These are phyloP conservation scores for Yasuhikotakia modesta DNA, from an alignment of 2,797 vertebrate species.

Conservation along the genomic window DNA sequence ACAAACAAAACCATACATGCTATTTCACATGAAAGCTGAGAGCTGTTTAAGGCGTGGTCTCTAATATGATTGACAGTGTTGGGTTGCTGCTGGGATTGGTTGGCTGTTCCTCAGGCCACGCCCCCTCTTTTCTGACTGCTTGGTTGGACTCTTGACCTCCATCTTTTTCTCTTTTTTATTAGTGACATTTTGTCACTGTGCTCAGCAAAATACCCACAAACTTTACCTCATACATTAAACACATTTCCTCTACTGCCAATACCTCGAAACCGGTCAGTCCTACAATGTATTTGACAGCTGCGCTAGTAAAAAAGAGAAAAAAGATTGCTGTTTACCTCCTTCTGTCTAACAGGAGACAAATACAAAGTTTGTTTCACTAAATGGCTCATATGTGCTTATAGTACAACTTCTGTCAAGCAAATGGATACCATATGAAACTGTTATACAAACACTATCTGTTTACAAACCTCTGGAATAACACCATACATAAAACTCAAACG, in stretches of 20 bases:
- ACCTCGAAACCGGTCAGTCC: constrained; percentile 44
- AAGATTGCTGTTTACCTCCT: constrained; percentile 49
- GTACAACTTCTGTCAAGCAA: constrained; percentile 45
- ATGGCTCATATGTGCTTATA: constrained; percentile 19
- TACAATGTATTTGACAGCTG: constrained; percentile 29
- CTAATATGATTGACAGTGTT: constrained; percentile 61
- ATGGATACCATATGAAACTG: constrained; percentile 34
- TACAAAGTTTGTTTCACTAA: constrained; percentile 37
- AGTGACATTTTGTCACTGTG: constrained; percentile 10
- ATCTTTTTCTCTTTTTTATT: constrained; percentile 45
- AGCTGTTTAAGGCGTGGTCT: constrained; percentile 60
- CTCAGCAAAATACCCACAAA: constrained; percentile 25
- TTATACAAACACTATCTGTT: constrained; percentile 48
- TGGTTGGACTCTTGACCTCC: constrained; percentile 62
- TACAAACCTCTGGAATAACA: constrained; percentile 51
- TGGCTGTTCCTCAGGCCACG: constrained; percentile 54
- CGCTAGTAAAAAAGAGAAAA: constrained; percentile 30
- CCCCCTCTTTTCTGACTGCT: constrained; percentile 56
- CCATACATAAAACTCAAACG: constrained; percentile 48
- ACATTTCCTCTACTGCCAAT: constrained; percentile 52
- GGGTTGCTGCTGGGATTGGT: constrained; percentile 62
- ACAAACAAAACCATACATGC: constrained; percentile 7
- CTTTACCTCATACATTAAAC: constrained; percentile 31
- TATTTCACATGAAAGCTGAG: constrained; percentile 48
- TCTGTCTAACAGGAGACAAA: constrained; percentile 37